phyloP scores from a whole-genome alignment of 92 coral and sea anemone species.

The Chrysogorgia sp. region DNA sequence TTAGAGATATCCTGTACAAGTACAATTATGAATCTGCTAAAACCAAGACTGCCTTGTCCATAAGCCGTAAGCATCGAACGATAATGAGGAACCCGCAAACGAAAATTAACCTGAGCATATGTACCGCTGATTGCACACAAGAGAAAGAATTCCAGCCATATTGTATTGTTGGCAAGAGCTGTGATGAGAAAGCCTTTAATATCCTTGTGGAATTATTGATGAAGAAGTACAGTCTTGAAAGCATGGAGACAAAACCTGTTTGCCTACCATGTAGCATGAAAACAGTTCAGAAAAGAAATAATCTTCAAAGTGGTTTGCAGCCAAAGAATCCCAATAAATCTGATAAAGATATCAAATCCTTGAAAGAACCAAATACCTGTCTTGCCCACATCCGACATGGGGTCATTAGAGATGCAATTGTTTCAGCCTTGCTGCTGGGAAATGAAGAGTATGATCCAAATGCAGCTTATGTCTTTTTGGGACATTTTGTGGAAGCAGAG shows the following conservation, averaged over 20 bases:
- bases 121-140: slow-evolving; percentile 70
- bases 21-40: slow-evolving; percentile 55
- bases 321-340: slow-evolving; percentile 38
- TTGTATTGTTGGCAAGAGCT: slow-evolving; percentile 64
- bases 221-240: slow-evolving; percentile 70
- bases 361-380: slow-evolving; percentile 42
- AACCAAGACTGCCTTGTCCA: slow-evolving; percentile 79
- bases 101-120: slow-evolving; percentile 65
- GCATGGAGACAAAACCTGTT: slow-evolving; percentile 3
- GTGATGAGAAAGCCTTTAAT: slow-evolving; percentile 60
- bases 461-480: slow-evolving; percentile 24
- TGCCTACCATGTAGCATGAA: slow-evolving; percentile 47
- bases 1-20: slow-evolving; percentile 35
- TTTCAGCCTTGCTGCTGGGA: slow-evolving; percentile 10
- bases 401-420: slow-evolving; percentile 59
- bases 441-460: slow-evolving; percentile 18
- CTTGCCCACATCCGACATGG: slow-evolving; percentile 60
- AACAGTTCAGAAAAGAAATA: slow-evolving; percentile 70
- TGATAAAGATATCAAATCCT: slow-evolving; percentile 45
- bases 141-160: slow-evolving; percentile 57
- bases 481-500: slow-evolving; percentile 30
- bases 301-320: slow-evolving; percentile 49
- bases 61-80: slow-evolving; percentile 61
- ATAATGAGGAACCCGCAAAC: slow-evolving; percentile 74
- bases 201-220: slow-evolving; percentile 71